These are phyloP conservation scores for Aleiodes leptofemur DNA, from an alignment of 2,888 invertebrate species.

Conservation along the genomic window DNA sequence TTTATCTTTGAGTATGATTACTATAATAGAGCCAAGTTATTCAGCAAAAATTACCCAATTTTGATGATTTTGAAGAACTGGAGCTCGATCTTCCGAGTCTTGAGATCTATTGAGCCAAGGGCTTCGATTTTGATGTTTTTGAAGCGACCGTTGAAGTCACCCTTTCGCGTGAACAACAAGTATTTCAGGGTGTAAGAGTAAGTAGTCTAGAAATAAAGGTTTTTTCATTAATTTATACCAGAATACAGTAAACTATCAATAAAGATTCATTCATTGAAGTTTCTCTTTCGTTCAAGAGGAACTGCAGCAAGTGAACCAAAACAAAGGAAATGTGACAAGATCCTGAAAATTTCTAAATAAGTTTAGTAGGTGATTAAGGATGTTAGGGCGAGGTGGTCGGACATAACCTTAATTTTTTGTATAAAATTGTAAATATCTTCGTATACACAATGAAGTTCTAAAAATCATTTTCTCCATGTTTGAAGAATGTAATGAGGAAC, in stretches of 20 bases:
- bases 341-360: too few relatives aligned
- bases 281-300: too few relatives aligned
- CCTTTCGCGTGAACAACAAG: constrained; percentile 53
- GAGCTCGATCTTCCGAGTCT: constrained; percentile 48
- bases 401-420: too few relatives aligned
- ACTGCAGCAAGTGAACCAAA: too few relatives aligned
- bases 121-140: constrained; percentile 49
- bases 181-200: constrained; percentile 58
- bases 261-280: too few relatives aligned
- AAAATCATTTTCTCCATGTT: too few relatives aligned
- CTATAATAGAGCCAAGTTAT: neutral
- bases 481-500: too few relatives aligned
- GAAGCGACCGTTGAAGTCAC: constrained; percentile 56
- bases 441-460: too few relatives aligned
- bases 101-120: constrained; percentile 49
- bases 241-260: neutral
- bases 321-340: too few relatives aligned
- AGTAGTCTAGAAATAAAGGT: constrained; percentile 53
- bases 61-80: constrained; percentile 52
- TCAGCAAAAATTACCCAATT: constrained; percentile 57
- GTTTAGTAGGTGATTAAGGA: too few relatives aligned
- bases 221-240: neutral
- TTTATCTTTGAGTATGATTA: neutral
- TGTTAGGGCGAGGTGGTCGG: too few relatives aligned
- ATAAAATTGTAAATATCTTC: too few relatives aligned